Base-by-base conservation (phyloP, 2,113 vertebrate genomes). In the Amia ocellicauda region DNA sequence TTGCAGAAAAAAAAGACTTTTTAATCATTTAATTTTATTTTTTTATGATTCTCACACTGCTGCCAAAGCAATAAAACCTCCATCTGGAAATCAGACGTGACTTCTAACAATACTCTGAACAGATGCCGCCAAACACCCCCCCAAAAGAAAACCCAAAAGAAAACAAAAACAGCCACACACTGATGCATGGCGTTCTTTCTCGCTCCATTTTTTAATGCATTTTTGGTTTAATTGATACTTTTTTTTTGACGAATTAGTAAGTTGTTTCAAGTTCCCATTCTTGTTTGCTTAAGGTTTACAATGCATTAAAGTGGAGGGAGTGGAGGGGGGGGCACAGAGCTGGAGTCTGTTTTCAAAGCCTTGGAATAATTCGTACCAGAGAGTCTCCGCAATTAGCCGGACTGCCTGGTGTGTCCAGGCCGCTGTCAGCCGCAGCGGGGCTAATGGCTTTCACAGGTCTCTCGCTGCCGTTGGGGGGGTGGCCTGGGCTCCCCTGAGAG, bases 81-180 rank as follows among this genome's bases (percentile, higher is more conserved):
- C 88, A 89, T 88, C 87, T 90, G 88, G 86, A 89, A 53, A 88
- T 86, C 72, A 71, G 71, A 53, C 24, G 10, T 53, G 51, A n/a
- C 20, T 53, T 53, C 51, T 13, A 53, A 53, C 51, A 53, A 2
- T 53, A 53, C 24, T 23, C 51, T 23, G 23, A 53, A 53, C 51
- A 53, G 51, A 53, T 19, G 17, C 47, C 14, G 20, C 3, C 20
- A 53, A 53, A 83, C 75, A 86, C 78, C 81, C 43, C 16, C 60
- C 71, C 71, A 54, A 54, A 22, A 54, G 27, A 13, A 16, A 28
- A 56, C 54, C 4, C 26, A 23, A 31, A 4, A 29, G 14, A 31
- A 26, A n/a, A 13, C 24, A 27, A 22, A 23, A 42, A 60, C 22
- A 5, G n/a, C n/a, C n/a, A n/a, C n/a, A n/a, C n/a, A n/a, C n/a